Conservation (phyloP, 2,113 vertebrate genomes). For the Etia nguti region DNA sequence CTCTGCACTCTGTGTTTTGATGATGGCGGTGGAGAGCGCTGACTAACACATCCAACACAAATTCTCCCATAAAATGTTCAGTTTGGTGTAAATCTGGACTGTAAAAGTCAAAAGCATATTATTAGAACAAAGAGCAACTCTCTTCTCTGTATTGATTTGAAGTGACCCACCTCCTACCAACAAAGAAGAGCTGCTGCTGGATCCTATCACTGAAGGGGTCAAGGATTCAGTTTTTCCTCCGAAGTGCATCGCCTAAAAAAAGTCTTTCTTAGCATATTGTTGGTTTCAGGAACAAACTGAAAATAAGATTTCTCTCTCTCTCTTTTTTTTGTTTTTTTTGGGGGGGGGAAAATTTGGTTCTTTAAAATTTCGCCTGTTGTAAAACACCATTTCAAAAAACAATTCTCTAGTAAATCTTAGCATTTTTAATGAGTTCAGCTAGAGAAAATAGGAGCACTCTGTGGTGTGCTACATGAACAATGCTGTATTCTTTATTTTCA, state of each 20-base stretch:
- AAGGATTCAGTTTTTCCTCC: neutral
- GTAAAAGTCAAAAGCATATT: neutral
- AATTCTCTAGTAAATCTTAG: neutral
- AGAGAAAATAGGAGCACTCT: neutral
- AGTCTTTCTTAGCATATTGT: neutral
- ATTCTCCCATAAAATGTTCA: neutral
- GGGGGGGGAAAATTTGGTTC: neutral
- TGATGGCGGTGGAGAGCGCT: neutral
- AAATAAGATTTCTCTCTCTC: neutral
- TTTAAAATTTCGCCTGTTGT: neutral
- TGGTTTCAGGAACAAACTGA: neutral
- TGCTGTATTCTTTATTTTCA: neutral
- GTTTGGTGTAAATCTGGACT: neutral
- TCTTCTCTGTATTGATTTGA: neutral
- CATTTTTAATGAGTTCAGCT: neutral
- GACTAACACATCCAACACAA: neutral
- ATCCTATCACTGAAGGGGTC: neutral
- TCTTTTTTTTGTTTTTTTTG: neutral
- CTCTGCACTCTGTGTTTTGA: neutral
- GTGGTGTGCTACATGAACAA: neutral
- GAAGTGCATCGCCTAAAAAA: neutral
- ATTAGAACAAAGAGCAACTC: neutral
- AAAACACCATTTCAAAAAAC: neutral
- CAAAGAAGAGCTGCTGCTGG: neutral
- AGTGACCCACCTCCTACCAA: neutral